Evolutionary conservation across 2,113 vertebrate species (phyloP).

Genomic region (Regulus satrapa): DNA sequence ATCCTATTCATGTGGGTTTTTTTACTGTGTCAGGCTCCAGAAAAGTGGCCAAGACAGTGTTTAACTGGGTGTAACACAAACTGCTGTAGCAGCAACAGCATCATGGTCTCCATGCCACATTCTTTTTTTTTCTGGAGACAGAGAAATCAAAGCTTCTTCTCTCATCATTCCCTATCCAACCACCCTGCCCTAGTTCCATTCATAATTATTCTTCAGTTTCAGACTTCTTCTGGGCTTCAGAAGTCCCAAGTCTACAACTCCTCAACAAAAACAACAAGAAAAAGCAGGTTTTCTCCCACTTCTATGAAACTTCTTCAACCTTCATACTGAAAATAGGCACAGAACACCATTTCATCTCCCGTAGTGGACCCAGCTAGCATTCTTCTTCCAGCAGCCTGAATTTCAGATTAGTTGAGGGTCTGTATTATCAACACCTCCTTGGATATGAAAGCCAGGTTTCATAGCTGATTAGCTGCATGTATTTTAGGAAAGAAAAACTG

Average conservation of each 20-base stretch:
- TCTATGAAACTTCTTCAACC: background rate
- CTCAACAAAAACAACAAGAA: background rate
- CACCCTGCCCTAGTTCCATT: background rate
- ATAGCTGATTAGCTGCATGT: background rate
- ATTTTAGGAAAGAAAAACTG: background rate
- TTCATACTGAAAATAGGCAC: background rate
- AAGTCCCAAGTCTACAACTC: background rate
- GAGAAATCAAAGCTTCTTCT: background rate
- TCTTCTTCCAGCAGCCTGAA: background rate
- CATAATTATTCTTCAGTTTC: background rate
- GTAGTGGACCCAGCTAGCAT: background rate
- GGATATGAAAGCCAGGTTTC: background rate
- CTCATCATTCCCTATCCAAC: accelerated
- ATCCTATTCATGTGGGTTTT: background rate
- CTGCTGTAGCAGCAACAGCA: background rate
- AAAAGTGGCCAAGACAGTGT: background rate
- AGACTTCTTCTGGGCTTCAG: background rate
- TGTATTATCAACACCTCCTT: background rate
- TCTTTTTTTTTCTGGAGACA: background rate
- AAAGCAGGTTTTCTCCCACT: background rate
- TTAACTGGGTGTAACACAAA: background rate
- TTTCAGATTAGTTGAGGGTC: background rate
- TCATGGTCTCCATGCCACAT: background rate
- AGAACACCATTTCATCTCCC: background rate
- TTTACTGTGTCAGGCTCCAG: background rate